Evolutionary conservation across 1,140 invertebrate genomes (phyloP), one percentile per base, ranked within the genome.

Genomic region (Hermatobates lingyangjiaoensis): DNA sequence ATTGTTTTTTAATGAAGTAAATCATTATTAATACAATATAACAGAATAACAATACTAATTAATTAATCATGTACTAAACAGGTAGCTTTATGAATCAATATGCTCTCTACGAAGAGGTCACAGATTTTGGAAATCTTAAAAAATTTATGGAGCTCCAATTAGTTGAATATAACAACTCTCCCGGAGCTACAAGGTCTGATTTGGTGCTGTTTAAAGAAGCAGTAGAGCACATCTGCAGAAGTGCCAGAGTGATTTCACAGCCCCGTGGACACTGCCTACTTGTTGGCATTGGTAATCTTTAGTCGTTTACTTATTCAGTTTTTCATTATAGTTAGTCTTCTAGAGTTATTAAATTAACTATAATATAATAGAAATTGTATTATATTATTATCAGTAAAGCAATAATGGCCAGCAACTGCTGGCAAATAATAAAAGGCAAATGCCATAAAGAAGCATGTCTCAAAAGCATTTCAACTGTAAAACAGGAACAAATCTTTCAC

Each of bases 201-300:
- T 65, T 90, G 25, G 83, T 89, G 10, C 68, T 89, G 40, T 89
- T 89, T 62, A 75, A 75, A 49, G 84, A 89, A 62, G 85, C 85
- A 2, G 79, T 90, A 30, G 80, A 87, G 61, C 85, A 89, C 62
- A 75, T 90, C 46, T 78, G 77, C 50, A 76, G 83, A 54, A 84
- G 86, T 50, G 74, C 81, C 12, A 70, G 87, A 48, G 83, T 89
- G 15, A 79, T 92, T 39, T 82, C 83, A 1, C 83, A 88, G 64
- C 81, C 80, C 0, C 70, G 80, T 26, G 87, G 87, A 3, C 80
- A 90, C 66, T 76, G 87, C 73, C 67, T 90, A 2, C 71, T 89
- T 45, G 76, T 91, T 44, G 86, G 86, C 30, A 82, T 87, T 54
- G 83, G 78, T 73, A 67, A 57, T 57, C 51, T 27, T 44, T 42